Evolutionary conservation across 2,797 vertebrate species (phyloP).

Genomic region (Picus viridis): DNA sequence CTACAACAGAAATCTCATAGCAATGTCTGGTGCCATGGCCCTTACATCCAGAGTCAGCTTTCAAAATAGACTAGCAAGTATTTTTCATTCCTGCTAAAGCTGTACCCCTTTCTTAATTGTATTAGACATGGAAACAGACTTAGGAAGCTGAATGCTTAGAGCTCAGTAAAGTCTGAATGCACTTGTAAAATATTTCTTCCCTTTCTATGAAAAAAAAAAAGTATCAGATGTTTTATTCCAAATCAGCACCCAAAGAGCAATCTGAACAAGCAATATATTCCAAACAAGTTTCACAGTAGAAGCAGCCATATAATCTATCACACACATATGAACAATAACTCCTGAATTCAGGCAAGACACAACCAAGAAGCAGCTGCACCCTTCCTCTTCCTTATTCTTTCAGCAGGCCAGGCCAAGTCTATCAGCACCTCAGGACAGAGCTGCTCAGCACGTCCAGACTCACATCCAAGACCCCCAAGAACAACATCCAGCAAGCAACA

Average conservation of each 20-base stretch:
- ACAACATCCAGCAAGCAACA: not conserved
- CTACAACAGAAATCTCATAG: not conserved
- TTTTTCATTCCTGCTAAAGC: not conserved
- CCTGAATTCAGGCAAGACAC: rapidly evolving
- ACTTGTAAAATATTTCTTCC: not conserved
- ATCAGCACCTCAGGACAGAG: not conserved
- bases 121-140: not conserved
- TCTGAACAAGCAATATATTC: not conserved
- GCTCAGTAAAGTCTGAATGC: not conserved
- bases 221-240: not conserved
- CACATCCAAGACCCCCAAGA: rapidly evolving
- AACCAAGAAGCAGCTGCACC: not conserved
- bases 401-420: not conserved
- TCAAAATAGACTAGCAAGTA: not conserved
- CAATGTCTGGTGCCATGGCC: not conserved
- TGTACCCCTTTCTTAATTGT: not conserved
- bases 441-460: not conserved
- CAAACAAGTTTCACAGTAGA: not conserved
- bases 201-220: not conserved
- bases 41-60: not conserved
- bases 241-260: not conserved
- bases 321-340: not conserved
- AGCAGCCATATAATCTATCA: not conserved
- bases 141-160: not conserved
- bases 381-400: not conserved